Percentiles rank a stretch among this genome's conserved stretches.
These are phyloP conservation scores for Nanorana parkeri DNA, from an alignment of 2,113 vertebrate genomes.

Conservation along the genomic window DNA sequence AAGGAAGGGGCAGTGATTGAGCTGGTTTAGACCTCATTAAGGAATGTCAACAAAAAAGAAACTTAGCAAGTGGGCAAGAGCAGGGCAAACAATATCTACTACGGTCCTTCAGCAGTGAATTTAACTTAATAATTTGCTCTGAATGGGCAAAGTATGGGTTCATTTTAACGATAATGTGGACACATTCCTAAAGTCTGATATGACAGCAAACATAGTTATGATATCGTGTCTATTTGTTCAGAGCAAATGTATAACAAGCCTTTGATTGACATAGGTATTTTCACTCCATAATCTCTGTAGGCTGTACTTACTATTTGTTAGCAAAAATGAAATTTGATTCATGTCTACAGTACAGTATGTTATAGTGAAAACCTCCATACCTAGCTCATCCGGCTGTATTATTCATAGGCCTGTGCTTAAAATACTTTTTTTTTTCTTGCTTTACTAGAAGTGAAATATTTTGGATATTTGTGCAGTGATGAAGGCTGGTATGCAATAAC, in stretches of 20 bases:
- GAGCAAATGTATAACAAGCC: not conserved
- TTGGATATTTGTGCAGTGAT: not conserved
- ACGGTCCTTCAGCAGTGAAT: too few species aligned
- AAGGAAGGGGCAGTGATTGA: too few species aligned
- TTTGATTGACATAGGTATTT: slow-evolving; percentile 13
- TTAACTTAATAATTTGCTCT: too few species aligned
- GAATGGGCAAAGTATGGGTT: too few species aligned
- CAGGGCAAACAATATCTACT: too few species aligned
- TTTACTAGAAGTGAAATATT: not conserved
- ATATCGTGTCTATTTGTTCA: not conserved
- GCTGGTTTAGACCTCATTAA: too few species aligned
- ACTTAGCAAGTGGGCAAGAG: too few species aligned
- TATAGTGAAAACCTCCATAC: not conserved
- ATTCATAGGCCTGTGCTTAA: not conserved
- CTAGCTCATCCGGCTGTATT: not conserved
- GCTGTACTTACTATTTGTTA: not conserved
- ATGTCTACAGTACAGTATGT: not conserved
- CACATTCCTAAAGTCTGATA: too few species aligned
- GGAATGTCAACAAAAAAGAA: too few species aligned
- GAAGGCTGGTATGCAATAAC: not conserved
- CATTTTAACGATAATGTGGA: too few species aligned
- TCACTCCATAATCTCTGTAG: not conserved
- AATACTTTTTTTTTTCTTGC: not conserved
- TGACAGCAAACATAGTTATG: too few species aligned
- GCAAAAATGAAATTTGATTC: not conserved